These are phyloP conservation scores for Drosophila grimshawi DNA, from an alignment of 1,140 invertebrate species.

Conservation along the genomic window DNA sequence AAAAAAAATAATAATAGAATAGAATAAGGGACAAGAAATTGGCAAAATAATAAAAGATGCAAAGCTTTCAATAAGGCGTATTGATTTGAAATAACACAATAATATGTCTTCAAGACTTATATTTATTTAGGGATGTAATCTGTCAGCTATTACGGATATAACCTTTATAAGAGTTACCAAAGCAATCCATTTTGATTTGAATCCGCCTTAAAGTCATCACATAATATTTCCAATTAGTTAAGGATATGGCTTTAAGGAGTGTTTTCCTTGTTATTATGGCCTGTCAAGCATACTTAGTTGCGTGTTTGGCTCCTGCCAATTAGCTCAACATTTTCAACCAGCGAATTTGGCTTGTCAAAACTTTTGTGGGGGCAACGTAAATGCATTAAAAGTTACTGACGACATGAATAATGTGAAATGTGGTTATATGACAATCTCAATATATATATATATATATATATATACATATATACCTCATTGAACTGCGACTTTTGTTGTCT, in stretches of 20 bases:
- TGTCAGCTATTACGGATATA: background rate
- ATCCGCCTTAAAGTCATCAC: no score
- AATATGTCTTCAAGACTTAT: background rate
- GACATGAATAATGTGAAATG: background rate
- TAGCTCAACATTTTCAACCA: background rate
- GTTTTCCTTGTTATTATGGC: background rate
- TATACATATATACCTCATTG: slow-evolving; percentile 39
- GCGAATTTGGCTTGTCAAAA: slow-evolving; percentile 27
- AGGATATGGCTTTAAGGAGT: no score
- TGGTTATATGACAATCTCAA: no score
- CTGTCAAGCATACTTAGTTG: background rate
- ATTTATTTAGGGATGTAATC: slow-evolving; percentile 10
- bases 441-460: no score
- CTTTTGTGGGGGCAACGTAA: background rate
- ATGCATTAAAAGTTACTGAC: slow-evolving; percentile 26
- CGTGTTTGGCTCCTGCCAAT: slow-evolving; percentile 7
- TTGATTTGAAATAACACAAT: slow-evolving; percentile 15
- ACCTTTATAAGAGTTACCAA: background rate
- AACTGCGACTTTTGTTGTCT: slow-evolving; percentile 77
- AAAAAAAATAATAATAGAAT: no score
- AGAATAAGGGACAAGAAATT: slow-evolving; percentile 16
- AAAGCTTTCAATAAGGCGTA: background rate
- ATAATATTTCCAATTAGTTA: no score
- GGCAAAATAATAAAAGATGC: slow-evolving; percentile 12
- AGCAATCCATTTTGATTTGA: no score